Conservation (phyloP, 2,888 invertebrate genomes). For the Plebejus anna region DNA sequence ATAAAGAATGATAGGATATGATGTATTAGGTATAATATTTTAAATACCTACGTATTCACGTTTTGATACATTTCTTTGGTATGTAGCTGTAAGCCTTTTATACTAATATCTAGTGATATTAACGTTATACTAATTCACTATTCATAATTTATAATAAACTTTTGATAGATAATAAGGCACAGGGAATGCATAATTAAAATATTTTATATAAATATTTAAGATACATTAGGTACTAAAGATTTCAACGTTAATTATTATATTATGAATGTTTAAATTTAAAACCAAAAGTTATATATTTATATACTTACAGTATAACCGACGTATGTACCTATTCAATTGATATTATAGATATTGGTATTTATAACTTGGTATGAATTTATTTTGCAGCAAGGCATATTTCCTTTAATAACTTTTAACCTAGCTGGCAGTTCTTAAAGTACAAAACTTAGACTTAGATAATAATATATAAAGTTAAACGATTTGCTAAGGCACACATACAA, state of each 20-base stretch:
- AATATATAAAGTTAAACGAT: not conserved
- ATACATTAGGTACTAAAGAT: not conserved
- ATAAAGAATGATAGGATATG: too few species aligned
- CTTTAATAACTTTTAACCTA: not conserved
- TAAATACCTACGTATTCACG: not conserved
- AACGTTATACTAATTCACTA: conserved; percentile 22
- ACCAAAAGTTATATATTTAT: not conserved
- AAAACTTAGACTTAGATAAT: conserved; percentile 5
- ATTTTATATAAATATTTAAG: conserved; percentile 6
- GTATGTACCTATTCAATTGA: too few species aligned
- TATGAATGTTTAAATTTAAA: not conserved
- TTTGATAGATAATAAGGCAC: conserved; percentile 60
- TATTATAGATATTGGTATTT: not conserved
- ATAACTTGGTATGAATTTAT: not conserved
- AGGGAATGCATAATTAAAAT: conserved; percentile 63
- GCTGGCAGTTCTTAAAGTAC: conserved; percentile 13
- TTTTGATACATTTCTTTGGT: not conserved
- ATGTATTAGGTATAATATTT: too few species aligned
- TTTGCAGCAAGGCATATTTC: not conserved
- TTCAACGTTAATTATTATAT: not conserved
- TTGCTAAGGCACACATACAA: conserved; percentile 11
- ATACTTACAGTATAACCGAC: not conserved
- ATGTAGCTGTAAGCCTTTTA: not conserved
- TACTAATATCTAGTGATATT: too few species aligned
- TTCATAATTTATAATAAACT: conserved; percentile 13